Evolutionary conservation across 2,888 invertebrate species (phyloP).

Genomic region (Hirudinaria manillensis): DNA sequence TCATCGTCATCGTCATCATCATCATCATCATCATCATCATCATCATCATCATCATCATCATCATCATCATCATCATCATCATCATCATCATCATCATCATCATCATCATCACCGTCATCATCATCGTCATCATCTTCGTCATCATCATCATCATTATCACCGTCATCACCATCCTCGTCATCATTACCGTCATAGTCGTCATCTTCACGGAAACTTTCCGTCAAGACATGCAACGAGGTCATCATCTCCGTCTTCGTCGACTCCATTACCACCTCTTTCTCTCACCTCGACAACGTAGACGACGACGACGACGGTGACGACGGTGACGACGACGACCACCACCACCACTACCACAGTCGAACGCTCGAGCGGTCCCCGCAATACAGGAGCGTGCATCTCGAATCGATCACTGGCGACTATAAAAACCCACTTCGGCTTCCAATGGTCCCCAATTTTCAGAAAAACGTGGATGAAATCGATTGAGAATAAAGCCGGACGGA

Average conservation of each 20-base stretch:
- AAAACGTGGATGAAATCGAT: too few relatives aligned
- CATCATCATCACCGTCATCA: not conserved
- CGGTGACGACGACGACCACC: not conserved
- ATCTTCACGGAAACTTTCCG: not conserved
- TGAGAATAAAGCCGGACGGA: too few relatives aligned
- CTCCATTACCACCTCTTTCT: not conserved
- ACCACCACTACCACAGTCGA: not conserved
- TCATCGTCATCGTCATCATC: not conserved
- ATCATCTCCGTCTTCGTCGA: not conserved
- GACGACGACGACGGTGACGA: conserved; percentile 1
- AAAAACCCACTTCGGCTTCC: too few relatives aligned
- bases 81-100: conserved; percentile 8
- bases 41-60: conserved; percentile 1
- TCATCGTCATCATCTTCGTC: not conserved
- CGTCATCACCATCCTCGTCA: conserved; percentile 9
- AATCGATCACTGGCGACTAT: too few relatives aligned
- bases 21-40: not conserved
- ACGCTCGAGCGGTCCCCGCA: not conserved
- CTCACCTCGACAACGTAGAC: not conserved
- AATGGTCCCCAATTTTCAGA: too few relatives aligned
- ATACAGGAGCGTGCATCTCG: too few relatives aligned
- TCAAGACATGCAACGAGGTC: not conserved
- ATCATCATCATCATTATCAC: not conserved
- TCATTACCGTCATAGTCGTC: not conserved
- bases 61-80: not conserved